Evolutionary conservation across 2,888 invertebrate genomes (phyloP), one percentile per base, ranked within the genome.

Genomic region (Dryomyza anilis): DNA sequence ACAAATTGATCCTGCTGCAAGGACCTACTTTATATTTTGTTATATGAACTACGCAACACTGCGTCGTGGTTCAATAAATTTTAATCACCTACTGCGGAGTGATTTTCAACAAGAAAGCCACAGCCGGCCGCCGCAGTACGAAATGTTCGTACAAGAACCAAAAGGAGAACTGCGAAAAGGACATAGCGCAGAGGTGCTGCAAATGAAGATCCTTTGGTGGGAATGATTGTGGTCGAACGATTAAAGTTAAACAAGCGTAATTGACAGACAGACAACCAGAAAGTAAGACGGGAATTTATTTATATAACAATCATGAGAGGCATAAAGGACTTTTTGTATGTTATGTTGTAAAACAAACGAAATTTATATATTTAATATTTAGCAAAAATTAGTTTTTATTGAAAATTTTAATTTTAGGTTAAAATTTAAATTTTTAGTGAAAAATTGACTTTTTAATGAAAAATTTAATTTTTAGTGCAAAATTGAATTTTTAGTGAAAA

Each of bases 181-280:
- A 7, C 45, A 16, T n/a, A n/a, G 6, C 10, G 45, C 12, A 14
- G 45, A 45, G 45, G 45, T 45, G 5, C 5, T 45, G 45, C 12
- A n/a, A 10, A 45, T 5, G 45, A 45, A n/a, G 5, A n/a, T 10
- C 6, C 33, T 33, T 33, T 33, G 33, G 33, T 33, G 12, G 6
- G 33, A 33, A 46, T 46, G 25, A 46, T 19, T 46, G 46, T 46
- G 21, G 25, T 2, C 23, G 48, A 14, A 4, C 23, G 25, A 50
- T 50, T 50, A 27, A 50, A 27, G 27, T 50, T 50, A 50, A 50
- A 50, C n/a, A 50, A 25, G 25, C 50, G 50, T 27, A 50, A 50
- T 50, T 50, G 27, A 50, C 50, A 25, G 23, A 12, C 25, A 50
- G 50, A 25, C 50, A 50, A n/a, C n/a, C n/a, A n/a, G n/a, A n/a